Evolutionary conservation across 1,140 invertebrate species (phyloP), one percentile per base, ranked within the genome.

Genomic region (Solen grandis): DNA sequence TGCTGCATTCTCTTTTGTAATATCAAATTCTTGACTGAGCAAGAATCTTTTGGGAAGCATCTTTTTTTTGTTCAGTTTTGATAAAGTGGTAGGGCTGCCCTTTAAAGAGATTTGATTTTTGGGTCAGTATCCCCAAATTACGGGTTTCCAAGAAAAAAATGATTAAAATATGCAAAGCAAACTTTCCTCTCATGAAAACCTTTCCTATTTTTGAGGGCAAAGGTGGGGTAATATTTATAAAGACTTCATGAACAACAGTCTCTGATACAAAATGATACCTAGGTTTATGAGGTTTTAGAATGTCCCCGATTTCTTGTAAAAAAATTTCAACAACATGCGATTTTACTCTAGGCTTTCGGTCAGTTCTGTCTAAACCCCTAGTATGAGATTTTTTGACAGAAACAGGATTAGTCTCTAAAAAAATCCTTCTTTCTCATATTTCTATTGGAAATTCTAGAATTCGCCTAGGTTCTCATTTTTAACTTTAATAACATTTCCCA

Each of bases 401-500:
- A n/a, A n/a, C n/a, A n/a, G n/a, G n/a, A n/a, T n/a, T n/a, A n/a
- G n/a, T n/a, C n/a, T n/a, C n/a, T n/a, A n/a, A n/a, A n/a, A n/a
- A n/a, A n/a, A n/a, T n/a, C n/a, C n/a, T n/a, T 76, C 74, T n/a
- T 60, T 66, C 25, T 29, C 62, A 76, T 63, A 33, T 76, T 62
- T 29, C 36, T 35, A 41, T 57, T 4, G 62, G 14, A 2, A 35
- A 60, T 36, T 59, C n/a, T 59, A n/a, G 14, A 29, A 25, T 68
- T n/a, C 5, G 13, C 2, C 41, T 27, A n/a, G 3, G 13, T 72
- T 36, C 33, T 38, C 33, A 22, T 16, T 14, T 27, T 38, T 16
- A 1, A 1, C 31, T 31, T 2, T 1, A 70, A 16, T 29, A 25
- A 55, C 50, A 27, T 74, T 29, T 22, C 33, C 27, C 52, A 29